These are phyloP conservation scores for Pocota personata DNA, from an alignment of 2,888 invertebrate species.

Conservation along the genomic window DNA sequence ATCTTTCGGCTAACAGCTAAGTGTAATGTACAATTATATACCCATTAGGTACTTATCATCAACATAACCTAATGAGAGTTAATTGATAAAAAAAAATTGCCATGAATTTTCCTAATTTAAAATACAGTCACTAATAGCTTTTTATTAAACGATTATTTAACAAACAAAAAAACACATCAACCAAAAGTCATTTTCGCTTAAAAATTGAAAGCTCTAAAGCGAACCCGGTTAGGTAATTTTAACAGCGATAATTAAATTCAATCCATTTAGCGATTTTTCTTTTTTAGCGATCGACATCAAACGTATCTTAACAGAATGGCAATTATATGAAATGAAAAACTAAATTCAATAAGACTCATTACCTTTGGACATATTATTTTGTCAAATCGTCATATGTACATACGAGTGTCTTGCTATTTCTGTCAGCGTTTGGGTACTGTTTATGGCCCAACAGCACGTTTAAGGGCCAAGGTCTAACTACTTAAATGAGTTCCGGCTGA, in stretches of 20 bases:
- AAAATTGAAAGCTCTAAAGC: not conserved
- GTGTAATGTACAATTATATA: not conserved
- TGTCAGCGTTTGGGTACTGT: no score
- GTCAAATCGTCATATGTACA: no score
- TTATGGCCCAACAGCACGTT: not conserved
- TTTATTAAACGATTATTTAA: slow-evolving; percentile 5
- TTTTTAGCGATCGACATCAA: not conserved
- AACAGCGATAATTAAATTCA: not conserved
- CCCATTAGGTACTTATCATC: not conserved
- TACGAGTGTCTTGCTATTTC: no score
- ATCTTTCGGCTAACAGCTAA: not conserved
- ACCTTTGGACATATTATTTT: not conserved
- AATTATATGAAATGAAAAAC: not conserved
- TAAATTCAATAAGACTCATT: not conserved
- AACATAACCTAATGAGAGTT: slow-evolving; percentile 1
- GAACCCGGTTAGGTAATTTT: slow-evolving; percentile 9
- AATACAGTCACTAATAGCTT: not conserved
- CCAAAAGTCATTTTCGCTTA: not conserved
- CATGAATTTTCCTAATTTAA: slow-evolving; percentile 1
- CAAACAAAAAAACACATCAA: not conserved
- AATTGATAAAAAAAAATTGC: slow-evolving; percentile 7
- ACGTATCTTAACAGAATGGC: not conserved
- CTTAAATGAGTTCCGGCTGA: not conserved
- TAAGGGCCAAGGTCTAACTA: not conserved
- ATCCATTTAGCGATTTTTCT: not conserved